Evolutionary conservation across 2,113 vertebrate genomes (phyloP).

Genomic region (Cinclus cinclus): DNA sequence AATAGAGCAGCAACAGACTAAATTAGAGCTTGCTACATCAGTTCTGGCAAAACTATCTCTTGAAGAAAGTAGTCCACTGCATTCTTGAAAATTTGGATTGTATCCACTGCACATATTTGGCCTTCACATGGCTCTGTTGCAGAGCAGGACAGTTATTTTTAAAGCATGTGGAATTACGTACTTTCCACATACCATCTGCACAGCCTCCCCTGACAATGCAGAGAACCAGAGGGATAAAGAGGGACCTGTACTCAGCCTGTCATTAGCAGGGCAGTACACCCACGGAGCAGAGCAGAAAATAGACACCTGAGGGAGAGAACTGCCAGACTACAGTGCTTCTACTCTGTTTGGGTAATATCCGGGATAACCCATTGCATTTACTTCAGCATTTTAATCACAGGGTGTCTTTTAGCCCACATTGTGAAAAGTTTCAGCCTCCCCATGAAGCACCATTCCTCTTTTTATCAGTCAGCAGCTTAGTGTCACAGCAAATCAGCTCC

Average conservation of each 20-base stretch:
- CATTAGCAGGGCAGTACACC: neutral
- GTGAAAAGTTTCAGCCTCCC: neutral
- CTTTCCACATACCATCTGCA: slow-evolving; percentile 13
- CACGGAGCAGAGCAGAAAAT: neutral
- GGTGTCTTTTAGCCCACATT: neutral
- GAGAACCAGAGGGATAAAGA: neutral
- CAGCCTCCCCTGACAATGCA: neutral
- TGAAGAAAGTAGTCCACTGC: neutral
- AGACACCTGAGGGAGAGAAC: neutral
- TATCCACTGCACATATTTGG: neutral
- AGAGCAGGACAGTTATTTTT: slow-evolving; percentile 47
- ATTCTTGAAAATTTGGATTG: neutral
- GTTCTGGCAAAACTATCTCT: neutral
- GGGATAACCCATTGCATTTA: neutral
- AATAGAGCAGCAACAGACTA: slow-evolving; percentile 18
- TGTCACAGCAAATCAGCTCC: neutral
- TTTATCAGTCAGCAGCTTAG: neutral
- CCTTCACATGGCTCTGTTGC: neutral
- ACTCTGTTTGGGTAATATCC: neutral
- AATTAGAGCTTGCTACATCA: slow-evolving; percentile 13
- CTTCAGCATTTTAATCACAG: neutral
- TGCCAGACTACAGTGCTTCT: neutral
- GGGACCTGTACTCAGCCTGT: neutral
- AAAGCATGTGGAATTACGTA: neutral
- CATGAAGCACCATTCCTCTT: neutral